Base-by-base conservation (phyloP, 2,888 invertebrate genomes). In the Calephelis perditalis region DNA sequence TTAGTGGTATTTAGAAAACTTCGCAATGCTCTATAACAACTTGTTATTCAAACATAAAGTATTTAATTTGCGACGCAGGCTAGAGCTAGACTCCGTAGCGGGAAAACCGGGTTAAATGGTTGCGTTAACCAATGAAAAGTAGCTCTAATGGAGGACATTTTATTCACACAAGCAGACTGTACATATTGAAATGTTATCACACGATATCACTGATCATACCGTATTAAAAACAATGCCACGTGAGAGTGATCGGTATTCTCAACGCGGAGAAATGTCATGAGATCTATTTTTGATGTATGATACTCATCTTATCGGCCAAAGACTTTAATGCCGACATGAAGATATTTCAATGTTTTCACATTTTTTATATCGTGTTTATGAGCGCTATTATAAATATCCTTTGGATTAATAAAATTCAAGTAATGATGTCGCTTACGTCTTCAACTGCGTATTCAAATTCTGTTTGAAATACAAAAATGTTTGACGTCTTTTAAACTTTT, bases 171-270 rank as follows among this genome's bases (percentile, higher is more conserved):
- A 49, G 35, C 6, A 49, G 15, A 49, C 26, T 8, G 49, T 10
- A 26, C 49, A 49, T 49, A 49, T 49, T 70, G 71, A 75, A 74
- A 77, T 76, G 76, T 79, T 84, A 86, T 88, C 83, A 75, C 68
- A 67, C 70, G 80, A 78, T 82, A 82, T 75, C 73, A 71, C 67
- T 68, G 72, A 64, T 69, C 70, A 67, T 69, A 72, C 70, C 52
- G 73, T 81, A 84, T 84, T 84, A 86, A 86, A 88, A 87, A 90
- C 88, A 89, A 82, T 81, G 77, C 79, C 88, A 88, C 86, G 88
- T 87, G 89, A 87, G 82, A 73, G 69, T 70, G 70, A 70, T 71
- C 76, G 70, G 69, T 68, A 74, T 73, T 74, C 71, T 76, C 76
- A 68, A 73, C 73, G 63, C 71, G 71, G 75, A 77, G 75, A 75